Evolutionary conservation across 1,140 invertebrate species (phyloP), one percentile per base, ranked within the genome.

Genomic region (Marisa cornuarietis): DNA sequence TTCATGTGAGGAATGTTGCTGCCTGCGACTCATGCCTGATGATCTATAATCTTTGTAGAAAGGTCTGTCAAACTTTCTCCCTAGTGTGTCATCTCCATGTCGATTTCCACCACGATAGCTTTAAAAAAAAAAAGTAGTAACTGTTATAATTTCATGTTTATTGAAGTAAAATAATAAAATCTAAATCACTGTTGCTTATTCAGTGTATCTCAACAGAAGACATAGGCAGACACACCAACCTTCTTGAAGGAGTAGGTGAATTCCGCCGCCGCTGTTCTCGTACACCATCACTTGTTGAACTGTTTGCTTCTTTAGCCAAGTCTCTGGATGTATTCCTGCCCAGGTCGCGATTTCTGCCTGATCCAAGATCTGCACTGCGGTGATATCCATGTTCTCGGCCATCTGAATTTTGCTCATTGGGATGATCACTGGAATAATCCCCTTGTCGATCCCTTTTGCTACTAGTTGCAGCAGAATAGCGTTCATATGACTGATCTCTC

Each of bases 1-100:
- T 73, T 81, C 7, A 79, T 80, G 62, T 79, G 79, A 61, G 66
- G 80, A n/a, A 61, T 69, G 51, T 84, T 75, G 26, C 83, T 83
- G n/a, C 77, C 85, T 78, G 66, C 65, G 79, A 82, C 72, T 83
- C 58, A 49, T 74, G 78, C 76, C 85, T 72, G 18, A 66, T 63
- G 14, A 71, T 61, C 52, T 75, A 11, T 79, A 13, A 72, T 22
- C 68, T 16, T 78, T 42, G 66, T 54, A 54, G 10, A 49, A 24
- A 51, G 31, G 13, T 71, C 75, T 76, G 58, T 20, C 75, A 62
- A 31, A 18, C 54, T 63, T 31, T 76, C 75, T 76, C 54, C 1
- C 9, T n/a, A 62, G 20, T 31, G 69, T 71, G 1, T 82, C 76
- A 18, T 66, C 16, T 62, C 61, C 69, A 66, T 62, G 22, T 52